Evolutionary conservation across 2,797 vertebrate species (phyloP).

Genomic region (Myripristis jacobus): DNA sequence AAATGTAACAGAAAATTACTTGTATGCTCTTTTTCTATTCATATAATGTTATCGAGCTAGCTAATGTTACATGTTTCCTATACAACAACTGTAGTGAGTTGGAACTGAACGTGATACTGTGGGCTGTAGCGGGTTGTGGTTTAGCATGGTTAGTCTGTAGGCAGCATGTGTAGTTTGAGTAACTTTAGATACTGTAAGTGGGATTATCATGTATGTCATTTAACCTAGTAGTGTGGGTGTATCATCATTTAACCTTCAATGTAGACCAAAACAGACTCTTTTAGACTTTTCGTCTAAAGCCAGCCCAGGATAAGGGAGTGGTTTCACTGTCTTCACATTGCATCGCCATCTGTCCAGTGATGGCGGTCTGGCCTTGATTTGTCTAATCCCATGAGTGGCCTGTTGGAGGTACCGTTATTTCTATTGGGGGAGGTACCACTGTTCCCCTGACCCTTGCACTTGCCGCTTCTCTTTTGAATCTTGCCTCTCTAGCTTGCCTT

Average conservation of each 20-base stretch:
- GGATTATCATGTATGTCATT: constrained; percentile 42
- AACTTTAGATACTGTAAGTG: constrained; percentile 19
- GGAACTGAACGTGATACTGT: constrained; percentile 4
- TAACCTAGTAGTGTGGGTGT: constrained; percentile 61
- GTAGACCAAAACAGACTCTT: constrained; percentile 49
- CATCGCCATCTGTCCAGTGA: constrained; percentile 64
- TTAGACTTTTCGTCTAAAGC: constrained; percentile 64
- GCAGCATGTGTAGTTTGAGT: constrained; percentile 38
- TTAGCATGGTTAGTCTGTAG: constrained; percentile 24
- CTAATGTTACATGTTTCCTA: constrained; percentile 38
- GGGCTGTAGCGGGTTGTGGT: constrained; percentile 24
- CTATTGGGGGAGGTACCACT: constrained; percentile 72
- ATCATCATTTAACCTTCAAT: constrained; percentile 58
- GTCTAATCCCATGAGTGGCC: constrained; percentile 62
- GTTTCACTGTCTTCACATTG: constrained; percentile 61
- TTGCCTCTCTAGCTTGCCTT: constrained; percentile 38
- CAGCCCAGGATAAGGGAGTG: constrained; percentile 61
- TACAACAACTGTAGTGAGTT: constrained; percentile 2
- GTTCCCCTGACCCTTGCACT: constrained; percentile 55
- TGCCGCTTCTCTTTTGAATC: constrained; percentile 56
- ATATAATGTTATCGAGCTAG: constrained; percentile 2
- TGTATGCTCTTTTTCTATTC: constrained; percentile 2
- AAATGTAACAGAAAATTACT: not conserved
- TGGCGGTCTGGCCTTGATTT: constrained; percentile 65
- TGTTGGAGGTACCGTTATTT: constrained; percentile 70